Evolutionary conservation across 2,797 vertebrate species (phyloP).

Genomic region (Microhierax caerulescens): DNA sequence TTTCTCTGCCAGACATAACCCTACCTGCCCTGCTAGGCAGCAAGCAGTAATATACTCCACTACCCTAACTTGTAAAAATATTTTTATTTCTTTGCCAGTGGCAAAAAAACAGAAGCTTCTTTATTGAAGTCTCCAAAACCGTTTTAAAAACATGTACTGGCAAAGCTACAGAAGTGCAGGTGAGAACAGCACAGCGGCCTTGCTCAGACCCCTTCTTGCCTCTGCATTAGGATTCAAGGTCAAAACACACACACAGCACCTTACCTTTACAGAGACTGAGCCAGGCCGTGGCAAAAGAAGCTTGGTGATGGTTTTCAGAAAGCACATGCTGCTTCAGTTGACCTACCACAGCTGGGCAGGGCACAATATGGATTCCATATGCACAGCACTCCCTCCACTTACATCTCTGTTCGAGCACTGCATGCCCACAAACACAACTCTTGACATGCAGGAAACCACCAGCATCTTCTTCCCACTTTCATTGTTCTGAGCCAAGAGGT

Average conservation of each 20-base stretch:
- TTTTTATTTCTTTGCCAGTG: slow-evolving; percentile 14
- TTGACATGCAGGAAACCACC: not conserved
- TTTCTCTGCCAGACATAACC: not conserved
- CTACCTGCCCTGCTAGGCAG: not conserved
- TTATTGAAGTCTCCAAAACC: not conserved
- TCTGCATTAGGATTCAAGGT: not conserved
- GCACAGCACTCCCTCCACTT: not conserved
- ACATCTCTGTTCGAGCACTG: not conserved
- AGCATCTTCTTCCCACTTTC: not conserved
- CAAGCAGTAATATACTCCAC: not conserved
- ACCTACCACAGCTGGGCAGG: not conserved
- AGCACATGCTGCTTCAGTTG: not conserved
- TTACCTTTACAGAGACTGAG: not conserved
- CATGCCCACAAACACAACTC: not conserved
- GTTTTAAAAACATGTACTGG: not conserved
- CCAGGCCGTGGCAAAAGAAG: not conserved
- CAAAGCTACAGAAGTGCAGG: not conserved
- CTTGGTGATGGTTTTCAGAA: not conserved
- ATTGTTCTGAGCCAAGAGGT: not conserved
- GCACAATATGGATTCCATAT: not conserved
- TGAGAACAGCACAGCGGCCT: not conserved
- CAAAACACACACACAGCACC: not conserved
- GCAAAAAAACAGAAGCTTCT: slow-evolving; percentile 24
- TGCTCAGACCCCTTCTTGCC: not conserved
- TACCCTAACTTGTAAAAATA: slow-evolving; percentile 2